These are phyloP conservation scores for Cryptocheilus praepositus DNA, from an alignment of 2,888 invertebrate genomes.

Conservation along the genomic window DNA sequence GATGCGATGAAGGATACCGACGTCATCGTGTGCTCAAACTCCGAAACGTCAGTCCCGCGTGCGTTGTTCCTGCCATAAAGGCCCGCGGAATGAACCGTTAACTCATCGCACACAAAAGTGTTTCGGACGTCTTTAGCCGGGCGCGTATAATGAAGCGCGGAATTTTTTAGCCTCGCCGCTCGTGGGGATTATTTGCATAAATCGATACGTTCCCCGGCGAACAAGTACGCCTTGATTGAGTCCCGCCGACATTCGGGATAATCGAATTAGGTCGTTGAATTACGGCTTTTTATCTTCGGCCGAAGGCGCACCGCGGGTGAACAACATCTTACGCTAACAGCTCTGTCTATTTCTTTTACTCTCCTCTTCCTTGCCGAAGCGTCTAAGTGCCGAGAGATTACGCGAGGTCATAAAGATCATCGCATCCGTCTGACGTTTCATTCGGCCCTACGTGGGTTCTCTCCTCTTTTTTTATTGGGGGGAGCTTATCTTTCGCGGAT, in stretches of 20 bases:
- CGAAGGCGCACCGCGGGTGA: no score
- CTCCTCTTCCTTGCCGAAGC: background rate
- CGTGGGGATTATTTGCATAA: constrained; percentile 31
- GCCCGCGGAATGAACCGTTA: constrained; percentile 37
- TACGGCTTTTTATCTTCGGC: no score
- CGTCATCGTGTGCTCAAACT: no score
- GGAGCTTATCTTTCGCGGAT: background rate
- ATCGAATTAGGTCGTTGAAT: no score
- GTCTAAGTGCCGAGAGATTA: background rate
- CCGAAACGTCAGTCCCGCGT: no score
- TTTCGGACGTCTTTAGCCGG: constrained; percentile 43
- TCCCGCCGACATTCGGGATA: constrained; percentile 21
- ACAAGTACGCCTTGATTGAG: constrained; percentile 10
- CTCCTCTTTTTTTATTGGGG: background rate
- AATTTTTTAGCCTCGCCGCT: background rate
- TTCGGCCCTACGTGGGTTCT: background rate
- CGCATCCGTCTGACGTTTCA: no score
- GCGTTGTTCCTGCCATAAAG: constrained; percentile 5
- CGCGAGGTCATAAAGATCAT: no score
- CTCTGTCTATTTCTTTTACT: background rate
- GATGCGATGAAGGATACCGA: no score
- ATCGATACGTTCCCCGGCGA: constrained; percentile 16
- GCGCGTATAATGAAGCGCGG: constrained; percentile 13
- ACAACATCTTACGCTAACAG: no score
- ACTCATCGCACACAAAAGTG: constrained; percentile 16